Conservation (phyloP, 2,113 vertebrate species). For the Pelecanoides urinatrix region DNA sequence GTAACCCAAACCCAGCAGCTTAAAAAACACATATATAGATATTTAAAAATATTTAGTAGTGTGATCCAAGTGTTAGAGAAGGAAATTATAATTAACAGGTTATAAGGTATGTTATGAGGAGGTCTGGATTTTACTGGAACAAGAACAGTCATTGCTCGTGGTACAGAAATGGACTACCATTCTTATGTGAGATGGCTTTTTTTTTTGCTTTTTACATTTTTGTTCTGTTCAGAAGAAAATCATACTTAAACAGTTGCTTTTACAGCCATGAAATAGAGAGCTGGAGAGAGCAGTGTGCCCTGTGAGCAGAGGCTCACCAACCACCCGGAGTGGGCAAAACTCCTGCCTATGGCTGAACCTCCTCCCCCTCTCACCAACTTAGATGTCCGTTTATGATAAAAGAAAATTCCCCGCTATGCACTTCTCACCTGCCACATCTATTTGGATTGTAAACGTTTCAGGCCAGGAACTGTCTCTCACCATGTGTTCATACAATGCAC, state of each 20-base stretch:
- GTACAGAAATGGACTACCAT: neutral
- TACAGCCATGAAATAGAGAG: neutral
- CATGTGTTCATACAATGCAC: neutral
- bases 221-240: neutral
- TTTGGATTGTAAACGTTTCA: neutral
- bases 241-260: neutral
- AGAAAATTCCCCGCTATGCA: neutral
- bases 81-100: slow-evolving; percentile 63
- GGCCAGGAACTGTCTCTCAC: slow-evolving; percentile 5
- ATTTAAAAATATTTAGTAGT: slow-evolving; percentile 59
- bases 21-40: slow-evolving; percentile 68
- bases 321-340: neutral
- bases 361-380: neutral
- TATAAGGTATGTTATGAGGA: slow-evolving; percentile 57
- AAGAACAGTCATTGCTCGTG: neutral
- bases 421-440: slow-evolving; percentile 20
- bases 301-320: neutral
- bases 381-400: neutral
- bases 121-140: slow-evolving; percentile 33
- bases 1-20: slow-evolving; percentile 68
- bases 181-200: neutral
- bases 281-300: neutral
- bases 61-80: slow-evolving; percentile 61
- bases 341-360: neutral
- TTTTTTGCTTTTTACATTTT: neutral